Evolutionary conservation across 2,113 vertebrate species (phyloP).

Genomic region (Crotalus tigris): DNA sequence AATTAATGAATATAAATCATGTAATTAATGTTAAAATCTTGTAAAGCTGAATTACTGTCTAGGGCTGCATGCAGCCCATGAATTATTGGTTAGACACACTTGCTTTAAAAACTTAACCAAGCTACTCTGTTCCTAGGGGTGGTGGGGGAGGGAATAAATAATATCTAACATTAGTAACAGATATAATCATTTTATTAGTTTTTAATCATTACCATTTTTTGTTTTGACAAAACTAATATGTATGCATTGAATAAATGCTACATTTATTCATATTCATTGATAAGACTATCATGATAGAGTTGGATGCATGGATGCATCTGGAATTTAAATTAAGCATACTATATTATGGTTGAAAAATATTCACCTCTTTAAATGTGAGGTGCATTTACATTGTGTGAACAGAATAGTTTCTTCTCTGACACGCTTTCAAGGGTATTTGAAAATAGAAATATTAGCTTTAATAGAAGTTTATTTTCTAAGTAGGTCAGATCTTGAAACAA

Average conservation of each 20-base stretch:
- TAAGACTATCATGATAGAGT: constrained; percentile 43
- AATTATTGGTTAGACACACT: not conserved
- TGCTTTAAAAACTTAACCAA: not conserved
- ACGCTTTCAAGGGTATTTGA: constrained; percentile 64
- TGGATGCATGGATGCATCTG: constrained; percentile 54
- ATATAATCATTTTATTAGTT: not conserved
- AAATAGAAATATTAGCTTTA: constrained; percentile 56
- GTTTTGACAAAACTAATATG: constrained; percentile 40
- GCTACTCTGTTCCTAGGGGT: not conserved
- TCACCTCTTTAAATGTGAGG: constrained; percentile 57
- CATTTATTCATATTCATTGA: not conserved
- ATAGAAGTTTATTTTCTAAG: constrained; percentile 68
- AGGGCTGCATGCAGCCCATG: not conserved
- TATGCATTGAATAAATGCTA: constrained; percentile 54
- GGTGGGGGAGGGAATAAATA: not conserved
- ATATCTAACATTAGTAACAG: not conserved
- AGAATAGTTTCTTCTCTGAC: constrained; percentile 65
- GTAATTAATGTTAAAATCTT: not conserved
- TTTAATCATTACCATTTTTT: not conserved
- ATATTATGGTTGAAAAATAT: constrained; percentile 20
- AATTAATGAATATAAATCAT: not conserved
- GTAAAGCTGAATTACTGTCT: not conserved
- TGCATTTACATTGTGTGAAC: constrained; percentile 63
- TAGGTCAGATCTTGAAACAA: constrained; percentile 72
- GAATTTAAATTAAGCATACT: constrained; percentile 50